A percentile compares a stretch with the other conserved stretches of the same genome.
Conservation (phyloP, 2,888 invertebrate genomes). For the Fragum whitleyi region DNA sequence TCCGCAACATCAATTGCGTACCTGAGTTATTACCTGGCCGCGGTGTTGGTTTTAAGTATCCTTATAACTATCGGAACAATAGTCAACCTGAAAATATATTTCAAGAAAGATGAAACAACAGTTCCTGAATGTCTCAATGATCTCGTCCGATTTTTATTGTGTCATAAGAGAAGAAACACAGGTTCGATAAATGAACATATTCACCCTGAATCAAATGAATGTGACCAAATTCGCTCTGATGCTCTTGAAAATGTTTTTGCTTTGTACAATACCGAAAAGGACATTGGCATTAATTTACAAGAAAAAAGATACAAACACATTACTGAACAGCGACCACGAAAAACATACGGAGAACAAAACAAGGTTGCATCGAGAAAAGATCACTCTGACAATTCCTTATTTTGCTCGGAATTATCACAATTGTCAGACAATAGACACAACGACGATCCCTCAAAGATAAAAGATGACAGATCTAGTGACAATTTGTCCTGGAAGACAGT, state of each 20-base stretch:
- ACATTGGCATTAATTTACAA: no score
- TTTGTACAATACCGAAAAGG: not conserved
- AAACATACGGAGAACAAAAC: no score
- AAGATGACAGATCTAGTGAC: not conserved
- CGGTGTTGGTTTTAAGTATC: slow-evolving; percentile 1
- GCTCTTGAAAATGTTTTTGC: not conserved
- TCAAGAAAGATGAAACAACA: not conserved
- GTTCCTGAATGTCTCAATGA: not conserved
- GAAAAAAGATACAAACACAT: no score
- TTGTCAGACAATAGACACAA: not conserved
- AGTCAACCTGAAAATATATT: not conserved
- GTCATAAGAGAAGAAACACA: not conserved
- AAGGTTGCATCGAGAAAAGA: no score
- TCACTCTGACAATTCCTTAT: not conserved
- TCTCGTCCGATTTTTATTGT: not conserved
- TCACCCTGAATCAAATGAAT: not conserved
- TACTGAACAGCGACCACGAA: not conserved
- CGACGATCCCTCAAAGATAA: no score
- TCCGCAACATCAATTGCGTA: slow-evolving; percentile 4
- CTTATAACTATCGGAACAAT: slow-evolving; percentile 9
- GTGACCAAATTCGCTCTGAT: not conserved
- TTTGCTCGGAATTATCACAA: not conserved
- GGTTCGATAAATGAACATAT: not conserved
- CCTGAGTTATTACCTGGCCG: slow-evolving; percentile 4
- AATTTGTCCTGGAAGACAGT: not conserved